Percentiles rank a stretch among this genome's conserved stretches.
Evolutionary conservation across 1,140 invertebrate genomes (phyloP).

Genomic region (Cotesia chilonis): DNA sequence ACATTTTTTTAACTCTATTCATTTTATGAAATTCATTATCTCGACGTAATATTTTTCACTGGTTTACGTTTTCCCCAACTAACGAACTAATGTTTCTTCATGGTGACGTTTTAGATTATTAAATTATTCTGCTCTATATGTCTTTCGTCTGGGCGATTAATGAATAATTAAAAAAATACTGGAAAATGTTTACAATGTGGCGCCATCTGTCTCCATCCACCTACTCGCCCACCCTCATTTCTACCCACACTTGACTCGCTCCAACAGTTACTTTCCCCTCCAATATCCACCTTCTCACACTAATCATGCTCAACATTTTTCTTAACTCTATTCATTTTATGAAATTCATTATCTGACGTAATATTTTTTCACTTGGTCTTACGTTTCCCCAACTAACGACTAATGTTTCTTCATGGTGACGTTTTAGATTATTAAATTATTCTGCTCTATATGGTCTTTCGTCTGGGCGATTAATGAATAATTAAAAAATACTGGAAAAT

Average conservation of each 20-base stretch:
- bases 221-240: neutral
- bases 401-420: too few relatives aligned
- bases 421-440: too few relatives aligned
- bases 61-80: too few relatives aligned
- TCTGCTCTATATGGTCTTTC: too few relatives aligned
- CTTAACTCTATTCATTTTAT: neutral
- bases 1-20: neutral
- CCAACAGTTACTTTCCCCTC: slow-evolving; percentile 7
- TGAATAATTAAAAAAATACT: slow-evolving; percentile 20
- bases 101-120: too few relatives aligned
- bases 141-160: neutral
- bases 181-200: slow-evolving; percentile 51
- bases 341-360: neutral
- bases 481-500: slow-evolving; percentile 41
- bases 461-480: neutral
- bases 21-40: neutral
- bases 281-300: neutral
- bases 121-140: too few relatives aligned
- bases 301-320: neutral
- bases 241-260: neutral
- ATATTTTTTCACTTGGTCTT: too few relatives aligned
- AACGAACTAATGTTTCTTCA: too few relatives aligned
- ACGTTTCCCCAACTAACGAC: too few relatives aligned
- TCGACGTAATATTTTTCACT: too few relatives aligned
- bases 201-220: slow-evolving; percentile 47